Evolutionary conservation across 2,888 invertebrate species (phyloP).

Genomic region (Habroteleia sp.): DNA sequence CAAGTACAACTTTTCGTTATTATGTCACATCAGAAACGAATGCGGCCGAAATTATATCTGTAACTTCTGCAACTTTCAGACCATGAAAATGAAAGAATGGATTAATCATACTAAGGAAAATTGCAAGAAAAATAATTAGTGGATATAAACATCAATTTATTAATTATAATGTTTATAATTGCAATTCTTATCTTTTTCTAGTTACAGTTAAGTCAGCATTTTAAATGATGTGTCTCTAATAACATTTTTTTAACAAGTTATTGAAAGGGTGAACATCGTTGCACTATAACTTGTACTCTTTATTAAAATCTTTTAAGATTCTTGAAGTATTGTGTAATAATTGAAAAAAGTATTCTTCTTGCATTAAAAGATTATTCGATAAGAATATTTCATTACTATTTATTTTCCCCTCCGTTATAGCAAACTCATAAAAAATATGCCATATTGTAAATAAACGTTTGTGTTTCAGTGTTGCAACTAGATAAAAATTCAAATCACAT

Average conservation of each 20-base stretch:
- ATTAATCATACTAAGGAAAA: conserved; percentile 53
- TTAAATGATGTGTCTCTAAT: too few relatives aligned
- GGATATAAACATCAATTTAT: too few relatives aligned
- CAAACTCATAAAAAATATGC: not conserved
- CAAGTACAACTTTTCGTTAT: conserved; percentile 67
- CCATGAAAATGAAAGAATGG: conserved; percentile 63
- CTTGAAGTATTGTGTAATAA: too few relatives aligned
- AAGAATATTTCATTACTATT: not conserved
- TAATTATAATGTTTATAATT: too few relatives aligned
- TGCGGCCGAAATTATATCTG: conserved; percentile 66
- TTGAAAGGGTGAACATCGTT: too few relatives aligned
- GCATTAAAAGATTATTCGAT: conserved; percentile 16
- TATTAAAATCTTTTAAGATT: too few relatives aligned
- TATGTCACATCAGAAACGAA: conserved; percentile 68
- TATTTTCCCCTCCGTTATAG: not conserved
- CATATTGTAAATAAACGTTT: conserved; percentile 14
- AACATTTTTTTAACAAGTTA: too few relatives aligned
- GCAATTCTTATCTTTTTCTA: not conserved
- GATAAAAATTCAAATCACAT: not conserved
- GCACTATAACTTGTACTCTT: too few relatives aligned
- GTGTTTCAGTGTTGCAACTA: not conserved
- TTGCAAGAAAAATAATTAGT: conserved; percentile 12
- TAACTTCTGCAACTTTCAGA: conserved; percentile 62
- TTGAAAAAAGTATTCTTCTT: not conserved
- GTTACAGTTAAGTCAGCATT: too few relatives aligned